phyloP scores from a whole-genome alignment of 2,113 vertebrate species.

The Sceloporus undulatus region DNA sequence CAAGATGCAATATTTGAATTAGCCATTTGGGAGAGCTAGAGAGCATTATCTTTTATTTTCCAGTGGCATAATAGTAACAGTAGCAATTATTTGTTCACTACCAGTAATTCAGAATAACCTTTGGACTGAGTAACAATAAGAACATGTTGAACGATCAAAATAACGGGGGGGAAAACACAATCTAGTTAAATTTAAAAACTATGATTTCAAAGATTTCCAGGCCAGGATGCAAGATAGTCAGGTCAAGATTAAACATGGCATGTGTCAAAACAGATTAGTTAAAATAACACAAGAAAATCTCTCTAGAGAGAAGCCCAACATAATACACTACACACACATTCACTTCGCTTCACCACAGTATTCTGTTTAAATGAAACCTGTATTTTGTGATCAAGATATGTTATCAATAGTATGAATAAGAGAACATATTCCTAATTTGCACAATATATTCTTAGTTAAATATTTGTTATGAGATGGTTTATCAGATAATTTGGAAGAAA shows the following conservation, averaged over 20 bases:
- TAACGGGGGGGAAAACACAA: too few species aligned
- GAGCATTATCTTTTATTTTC: too few species aligned
- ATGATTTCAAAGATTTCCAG: neutral
- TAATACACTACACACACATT: neutral
- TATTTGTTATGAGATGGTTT: neutral
- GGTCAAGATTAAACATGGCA: neutral
- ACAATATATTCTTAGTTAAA: conserved; percentile 2
- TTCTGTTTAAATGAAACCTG: neutral
- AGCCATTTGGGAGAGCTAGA: too few species aligned
- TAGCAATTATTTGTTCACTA: too few species aligned
- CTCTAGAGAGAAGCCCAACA: neutral
- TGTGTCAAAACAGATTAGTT: neutral
- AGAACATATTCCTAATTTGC: neutral
- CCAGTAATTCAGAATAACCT: too few species aligned
- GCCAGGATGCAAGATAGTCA: neutral
- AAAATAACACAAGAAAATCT: neutral
- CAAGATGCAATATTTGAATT: too few species aligned
- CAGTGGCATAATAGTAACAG: too few species aligned
- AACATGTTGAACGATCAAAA: too few species aligned
- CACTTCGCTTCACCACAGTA: neutral
- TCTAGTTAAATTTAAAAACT: neutral
- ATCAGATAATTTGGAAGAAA: neutral
- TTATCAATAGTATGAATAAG: neutral
- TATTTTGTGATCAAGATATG: neutral
- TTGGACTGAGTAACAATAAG: too few species aligned